These are phyloP conservation scores for Nansenia antarctica DNA, from an alignment of 2,113 vertebrate genomes.

Conservation along the genomic window DNA sequence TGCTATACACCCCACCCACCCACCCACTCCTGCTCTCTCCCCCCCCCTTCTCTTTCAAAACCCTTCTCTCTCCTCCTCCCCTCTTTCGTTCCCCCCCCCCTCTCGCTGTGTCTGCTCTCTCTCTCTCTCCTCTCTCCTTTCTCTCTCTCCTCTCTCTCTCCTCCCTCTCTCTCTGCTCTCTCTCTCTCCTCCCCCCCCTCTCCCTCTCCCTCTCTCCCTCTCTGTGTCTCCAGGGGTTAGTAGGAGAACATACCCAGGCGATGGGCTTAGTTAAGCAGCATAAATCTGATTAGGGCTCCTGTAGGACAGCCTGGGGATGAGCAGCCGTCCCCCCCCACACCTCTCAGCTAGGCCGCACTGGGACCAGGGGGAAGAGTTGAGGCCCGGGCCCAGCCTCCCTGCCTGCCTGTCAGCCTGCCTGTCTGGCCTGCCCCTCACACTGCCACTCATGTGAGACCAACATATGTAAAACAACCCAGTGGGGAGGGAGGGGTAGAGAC, in stretches of 20 bases:
- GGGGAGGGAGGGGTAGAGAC: conserved; percentile 39
- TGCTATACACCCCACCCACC: neutral
- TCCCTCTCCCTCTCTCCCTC: conserved; percentile 4
- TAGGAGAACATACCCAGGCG: conserved; percentile 42
- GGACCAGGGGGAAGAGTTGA: conserved; percentile 21
- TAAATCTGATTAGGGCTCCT: conserved; percentile 67
- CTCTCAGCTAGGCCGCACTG: conserved; percentile 15
- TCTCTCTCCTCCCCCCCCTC: neutral
- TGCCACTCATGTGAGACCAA: conserved; percentile 67
- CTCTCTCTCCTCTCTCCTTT: conserved; percentile 6
- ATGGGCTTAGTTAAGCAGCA: conserved; percentile 69
- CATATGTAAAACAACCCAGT: conserved; percentile 67
- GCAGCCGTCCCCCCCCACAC: neutral
- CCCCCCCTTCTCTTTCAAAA: too few species aligned
- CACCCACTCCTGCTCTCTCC: too few species aligned
- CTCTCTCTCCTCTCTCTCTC: conserved; percentile 34
- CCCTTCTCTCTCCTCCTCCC: conserved; percentile 6
- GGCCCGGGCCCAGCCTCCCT: neutral
- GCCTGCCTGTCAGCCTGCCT: conserved; percentile 18
- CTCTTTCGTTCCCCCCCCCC: conserved; percentile 27
- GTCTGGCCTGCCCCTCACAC: conserved; percentile 54
- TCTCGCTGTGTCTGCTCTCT: too few species aligned
- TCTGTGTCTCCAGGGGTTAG: conserved; percentile 40
- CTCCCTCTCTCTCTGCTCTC: neutral
- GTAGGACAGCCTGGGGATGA: conserved; percentile 37